Evolutionary conservation across 2,797 vertebrate species (phyloP), one percentile per base, ranked within the genome.

Genomic region (Eulemur albifrons): DNA sequence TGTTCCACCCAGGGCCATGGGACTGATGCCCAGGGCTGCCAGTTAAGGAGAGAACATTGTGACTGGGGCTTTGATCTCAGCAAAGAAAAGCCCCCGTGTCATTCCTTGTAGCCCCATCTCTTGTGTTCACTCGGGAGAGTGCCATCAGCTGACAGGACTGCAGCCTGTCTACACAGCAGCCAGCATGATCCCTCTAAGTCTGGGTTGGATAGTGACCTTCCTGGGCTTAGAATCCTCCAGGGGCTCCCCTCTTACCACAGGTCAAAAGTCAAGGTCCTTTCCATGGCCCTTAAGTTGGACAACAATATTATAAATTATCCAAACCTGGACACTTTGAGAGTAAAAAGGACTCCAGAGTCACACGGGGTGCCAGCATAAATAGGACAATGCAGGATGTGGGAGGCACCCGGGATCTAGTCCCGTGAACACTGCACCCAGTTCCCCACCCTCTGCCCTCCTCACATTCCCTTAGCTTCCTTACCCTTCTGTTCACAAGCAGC

Each of bases 301-400:
- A 30, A 32, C 20, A 75, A 6, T 40, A 32, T 40, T 45, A 9
- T 5, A 35, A 30, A 50, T 17, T 52, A 54, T 14, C 18, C 40
- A 52, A 63, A 50, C 45, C 38, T 25, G 54, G 81, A 43, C 40
- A 32, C 40, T 57, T 25, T 12, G 45, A 67, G 61, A n/a, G 25
- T 52, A 13, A 32, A 67, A 67, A 27, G 8, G 69, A 11, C 40
- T 45, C 35, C 35, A 35, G 35, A 35, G 35, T 35, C 13, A 30
- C 25, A 13, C 0, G 0, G 14, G 38, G 8, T 17, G 38, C 40
- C 69, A 7, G 48, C 4, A 2, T 3, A 50, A 23, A 2, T 0
- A 1, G 40, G 61, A 43, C 11, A 7, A 38, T 12, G 50, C 40
- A 7, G 40, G 32, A 38, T 30, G 54, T 3, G 0, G 11, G n/a